Conservation (phyloP, 2,888 invertebrate species). For the Eustalomyia histrio region DNA sequence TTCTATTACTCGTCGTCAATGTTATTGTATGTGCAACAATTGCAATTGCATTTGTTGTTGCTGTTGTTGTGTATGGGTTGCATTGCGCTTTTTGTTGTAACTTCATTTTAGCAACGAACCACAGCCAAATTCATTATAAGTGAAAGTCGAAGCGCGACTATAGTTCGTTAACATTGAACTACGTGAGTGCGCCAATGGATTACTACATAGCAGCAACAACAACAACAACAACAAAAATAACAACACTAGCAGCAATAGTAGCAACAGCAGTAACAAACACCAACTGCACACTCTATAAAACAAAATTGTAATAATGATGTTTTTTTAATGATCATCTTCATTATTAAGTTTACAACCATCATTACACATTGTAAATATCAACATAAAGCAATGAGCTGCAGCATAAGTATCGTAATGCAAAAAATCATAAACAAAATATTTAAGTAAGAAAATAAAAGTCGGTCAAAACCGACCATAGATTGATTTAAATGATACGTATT, state of each 20-base stretch:
- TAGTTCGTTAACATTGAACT: conserved; percentile 79
- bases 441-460: too few relatives aligned
- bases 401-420: background rate
- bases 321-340: conserved; percentile 34
- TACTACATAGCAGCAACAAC: conserved; percentile 49
- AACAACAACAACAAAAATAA: conserved; percentile 48
- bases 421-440: background rate
- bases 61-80: conserved; percentile 20
- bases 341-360: conserved; percentile 19
- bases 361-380: conserved; percentile 8
- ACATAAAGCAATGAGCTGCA: conserved; percentile 26
- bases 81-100: conserved; percentile 27
- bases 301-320: conserved; percentile 21
- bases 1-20: conserved; percentile 56
- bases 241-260: conserved; percentile 53
- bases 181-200: conserved; percentile 71
- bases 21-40: conserved; percentile 40
- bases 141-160: conserved; percentile 74
- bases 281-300: conserved; percentile 29
- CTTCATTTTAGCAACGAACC: conserved; percentile 67
- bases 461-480: too few relatives aligned
- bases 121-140: conserved; percentile 77
- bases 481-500: too few relatives aligned
- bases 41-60: conserved; percentile 45
- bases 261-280: conserved; percentile 28